Base-by-base conservation (phyloP, 1,140 invertebrate species). In the Bradysia coprophila region DNA sequence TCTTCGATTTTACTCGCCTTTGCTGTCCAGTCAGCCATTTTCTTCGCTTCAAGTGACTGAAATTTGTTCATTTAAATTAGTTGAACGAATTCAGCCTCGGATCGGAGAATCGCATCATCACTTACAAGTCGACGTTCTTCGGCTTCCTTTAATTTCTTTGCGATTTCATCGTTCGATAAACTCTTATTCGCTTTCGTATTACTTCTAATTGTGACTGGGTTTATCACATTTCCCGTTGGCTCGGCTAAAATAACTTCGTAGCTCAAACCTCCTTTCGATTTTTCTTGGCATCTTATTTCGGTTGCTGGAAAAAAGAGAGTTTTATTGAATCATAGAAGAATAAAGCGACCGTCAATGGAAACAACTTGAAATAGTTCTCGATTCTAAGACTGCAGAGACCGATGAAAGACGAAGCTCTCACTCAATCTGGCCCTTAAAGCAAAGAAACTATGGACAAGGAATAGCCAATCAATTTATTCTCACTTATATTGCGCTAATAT, bases 171-270 rank as follows among this genome's bases (percentile, higher is more conserved):
- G 3, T 74, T 77, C 18, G 82, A 81, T 11, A 82, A 66, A 41
- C 67, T 67, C 51, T 71, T 73, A 37, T 52, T 53, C 42, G 59
- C 63, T 44, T 63, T 68, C 18, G 73, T 63, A 9, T 74, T 68
- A 46, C 75, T 71, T 53, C 79, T 82, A 5, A 72, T 68, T 34
- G 64, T 68, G 4, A 59, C 24, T 23, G 62, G 69, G 43, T 67
- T 61, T 11, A 67, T 60, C 24, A 71, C 67, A 49, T 60, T 59
- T 22, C 68, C 67, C 40, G 68, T 66, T 15, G 89, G 85, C 52
- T 91, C 85, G 36, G 85, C 84, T 48, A 94, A 64, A 52, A 94
- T 91, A 50, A 93, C 85, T 64, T 95, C 90, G 68, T 89, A 95
- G 51, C 85, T 81, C 36, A 93, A 60, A 22, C 90, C 88, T 31